These are phyloP conservation scores for Bombyx mori DNA, from an alignment of 1,140 invertebrate species.

Conservation along the genomic window DNA sequence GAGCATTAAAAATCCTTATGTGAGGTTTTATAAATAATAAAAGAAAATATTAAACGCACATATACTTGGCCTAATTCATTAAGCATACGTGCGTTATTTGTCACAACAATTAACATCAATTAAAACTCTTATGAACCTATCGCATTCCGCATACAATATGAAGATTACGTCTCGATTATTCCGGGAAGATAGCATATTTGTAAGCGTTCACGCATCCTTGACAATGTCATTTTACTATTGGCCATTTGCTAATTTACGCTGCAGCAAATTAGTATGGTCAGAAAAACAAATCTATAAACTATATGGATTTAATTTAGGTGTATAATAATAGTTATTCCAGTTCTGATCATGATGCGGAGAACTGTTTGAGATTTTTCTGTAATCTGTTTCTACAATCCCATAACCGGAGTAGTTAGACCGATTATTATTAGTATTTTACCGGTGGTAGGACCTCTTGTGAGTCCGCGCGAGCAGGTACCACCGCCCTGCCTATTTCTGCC, in stretches of 20 bases:
- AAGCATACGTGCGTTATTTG: conserved; percentile 4
- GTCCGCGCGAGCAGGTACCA: too few species aligned
- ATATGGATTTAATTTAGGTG: background rate
- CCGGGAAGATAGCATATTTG: conserved; percentile 8
- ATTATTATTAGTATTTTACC: too few species aligned
- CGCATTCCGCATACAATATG: conserved; percentile 5
- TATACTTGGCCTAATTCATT: background rate
- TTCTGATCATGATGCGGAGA: too few species aligned
- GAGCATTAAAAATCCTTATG: too few species aligned
- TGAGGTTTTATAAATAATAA: too few species aligned
- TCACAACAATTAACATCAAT: conserved; percentile 5
- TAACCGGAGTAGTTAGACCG: too few species aligned
- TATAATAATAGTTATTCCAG: background rate
- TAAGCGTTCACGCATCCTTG: conserved; percentile 4
- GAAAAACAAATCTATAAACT: background rate
- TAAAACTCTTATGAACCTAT: conserved; percentile 9
- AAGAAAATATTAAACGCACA: background rate
- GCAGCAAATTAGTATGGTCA: background rate
- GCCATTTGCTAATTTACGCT: background rate
- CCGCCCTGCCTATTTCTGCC: too few species aligned
- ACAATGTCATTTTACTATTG: conserved; percentile 8
- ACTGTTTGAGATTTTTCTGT: too few species aligned
- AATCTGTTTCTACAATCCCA: too few species aligned
- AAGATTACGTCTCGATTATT: conserved; percentile 6
- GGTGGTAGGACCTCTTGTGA: too few species aligned